Evolutionary conservation across 2,797 vertebrate species (phyloP).

Genomic region (Esox masquinongy): DNA sequence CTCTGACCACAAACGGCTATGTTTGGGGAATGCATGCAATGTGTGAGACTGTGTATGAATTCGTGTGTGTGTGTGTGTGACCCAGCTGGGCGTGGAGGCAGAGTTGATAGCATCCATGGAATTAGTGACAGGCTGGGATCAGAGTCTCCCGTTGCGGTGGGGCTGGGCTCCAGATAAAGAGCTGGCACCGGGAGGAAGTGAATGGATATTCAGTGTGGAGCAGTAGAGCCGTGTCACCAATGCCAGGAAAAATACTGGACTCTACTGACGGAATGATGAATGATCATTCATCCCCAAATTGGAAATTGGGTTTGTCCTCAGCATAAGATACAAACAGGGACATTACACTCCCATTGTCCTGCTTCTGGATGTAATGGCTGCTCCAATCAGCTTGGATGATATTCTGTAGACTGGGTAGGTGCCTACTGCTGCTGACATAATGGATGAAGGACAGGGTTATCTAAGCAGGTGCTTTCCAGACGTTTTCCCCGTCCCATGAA

Average conservation of each 20-base stretch:
- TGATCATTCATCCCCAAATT: neutral
- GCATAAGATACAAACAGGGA: neutral
- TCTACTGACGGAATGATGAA: neutral
- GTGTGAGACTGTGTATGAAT: slow-evolving; percentile 10
- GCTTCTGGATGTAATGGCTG: neutral
- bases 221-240: neutral
- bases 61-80: slow-evolving; percentile 8
- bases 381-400: neutral
- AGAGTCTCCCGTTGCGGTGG: slow-evolving; percentile 23
- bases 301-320: neutral
- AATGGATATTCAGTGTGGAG: neutral
- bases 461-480: neutral
- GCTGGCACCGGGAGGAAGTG: too few relatives aligned
- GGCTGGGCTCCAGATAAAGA: slow-evolving; percentile 20
- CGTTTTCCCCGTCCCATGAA: neutral
- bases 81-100: slow-evolving; percentile 12
- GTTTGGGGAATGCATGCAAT: slow-evolving; percentile 12
- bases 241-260: neutral
- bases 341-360: neutral
- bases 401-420: neutral
- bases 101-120: slow-evolving; percentile 24
- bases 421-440: neutral
- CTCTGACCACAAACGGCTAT: slow-evolving; percentile 3
- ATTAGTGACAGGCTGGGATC: slow-evolving; percentile 21
- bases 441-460: neutral